Evolutionary conservation across 2,113 vertebrate species (phyloP).

Genomic region (Progne subis): DNA sequence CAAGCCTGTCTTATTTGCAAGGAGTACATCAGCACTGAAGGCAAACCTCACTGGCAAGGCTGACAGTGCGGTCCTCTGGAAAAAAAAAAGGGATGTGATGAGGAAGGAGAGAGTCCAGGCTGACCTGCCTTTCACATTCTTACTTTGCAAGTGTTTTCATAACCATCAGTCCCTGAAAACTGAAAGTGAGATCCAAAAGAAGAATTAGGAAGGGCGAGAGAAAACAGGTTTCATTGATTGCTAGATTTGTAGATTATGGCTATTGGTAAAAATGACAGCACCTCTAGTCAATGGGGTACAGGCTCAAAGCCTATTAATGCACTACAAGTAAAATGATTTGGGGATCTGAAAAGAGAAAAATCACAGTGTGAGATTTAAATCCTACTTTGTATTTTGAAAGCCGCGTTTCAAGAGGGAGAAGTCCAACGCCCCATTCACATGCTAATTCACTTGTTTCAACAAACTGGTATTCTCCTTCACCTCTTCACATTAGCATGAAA

Average conservation of each 20-base stretch:
- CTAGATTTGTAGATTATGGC: not conserved
- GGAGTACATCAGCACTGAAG: not conserved
- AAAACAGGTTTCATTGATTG: not conserved
- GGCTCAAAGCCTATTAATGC: constrained; percentile 3
- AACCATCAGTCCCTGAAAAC: not conserved
- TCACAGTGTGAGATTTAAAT: not conserved
- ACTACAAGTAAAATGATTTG: constrained; percentile 7
- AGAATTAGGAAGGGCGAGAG: not conserved
- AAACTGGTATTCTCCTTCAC: constrained; percentile 40
- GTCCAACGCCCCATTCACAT: constrained; percentile 32
- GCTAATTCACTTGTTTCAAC: constrained; percentile 50
- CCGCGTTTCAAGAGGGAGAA: not conserved
- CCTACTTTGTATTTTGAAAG: constrained; percentile 26
- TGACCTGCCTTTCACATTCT: not conserved
- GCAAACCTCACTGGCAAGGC: not conserved
- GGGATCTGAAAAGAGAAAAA: constrained; percentile 12
- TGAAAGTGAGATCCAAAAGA: not conserved
- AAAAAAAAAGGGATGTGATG: not conserved
- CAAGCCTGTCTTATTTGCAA: not conserved
- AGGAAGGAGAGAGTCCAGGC: not conserved
- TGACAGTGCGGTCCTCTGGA: not conserved
- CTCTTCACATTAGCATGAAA: constrained; percentile 44
- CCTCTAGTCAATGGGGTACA: not conserved
- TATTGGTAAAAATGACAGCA: constrained; percentile 5
- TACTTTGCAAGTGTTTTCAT: not conserved